phyloP scores from a whole-genome alignment of 2,113 vertebrate species.

The Herpailurus yagouaroundi region DNA sequence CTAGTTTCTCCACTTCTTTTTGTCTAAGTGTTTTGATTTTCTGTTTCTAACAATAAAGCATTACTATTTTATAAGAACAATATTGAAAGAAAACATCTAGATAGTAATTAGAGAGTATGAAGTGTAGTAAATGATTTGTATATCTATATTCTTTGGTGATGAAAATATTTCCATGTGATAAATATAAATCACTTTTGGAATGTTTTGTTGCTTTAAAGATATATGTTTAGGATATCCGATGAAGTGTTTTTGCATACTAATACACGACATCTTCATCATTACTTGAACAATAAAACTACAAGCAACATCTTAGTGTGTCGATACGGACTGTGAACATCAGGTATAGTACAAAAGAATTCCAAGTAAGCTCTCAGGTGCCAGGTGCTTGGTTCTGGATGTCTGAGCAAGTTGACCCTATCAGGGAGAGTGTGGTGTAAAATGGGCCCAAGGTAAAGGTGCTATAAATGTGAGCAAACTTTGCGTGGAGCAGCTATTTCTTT shows the following conservation, averaged over 20 bases:
- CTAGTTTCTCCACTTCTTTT: not conserved
- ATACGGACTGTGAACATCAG: not conserved
- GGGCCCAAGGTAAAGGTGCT: not conserved
- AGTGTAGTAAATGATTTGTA: not conserved
- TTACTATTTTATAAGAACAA: not conserved
- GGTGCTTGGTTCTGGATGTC: not conserved
- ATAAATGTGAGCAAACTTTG: not conserved
- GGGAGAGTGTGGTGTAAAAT: not conserved
- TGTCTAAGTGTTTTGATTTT: not conserved
- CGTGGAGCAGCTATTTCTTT: not conserved
- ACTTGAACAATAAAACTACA: not conserved
- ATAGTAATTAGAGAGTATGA: not conserved
- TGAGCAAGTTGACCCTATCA: not conserved
- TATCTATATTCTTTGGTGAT: not conserved
- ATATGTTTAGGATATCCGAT: not conserved
- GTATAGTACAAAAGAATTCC: not conserved
- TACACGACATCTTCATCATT: not conserved
- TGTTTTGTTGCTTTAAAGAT: not conserved
- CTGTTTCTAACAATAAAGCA: not conserved
- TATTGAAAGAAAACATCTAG: not conserved
- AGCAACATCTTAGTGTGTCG: not conserved
- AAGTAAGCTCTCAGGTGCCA: not conserved
- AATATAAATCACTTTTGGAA: not conserved
- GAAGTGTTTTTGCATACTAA: not conserved
- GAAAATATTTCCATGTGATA: not conserved